Percentiles rank a stretch among this genome's conserved stretches.
Evolutionary conservation across 2,113 vertebrate species (phyloP).

Genomic region (Physeter macrocephalus): DNA sequence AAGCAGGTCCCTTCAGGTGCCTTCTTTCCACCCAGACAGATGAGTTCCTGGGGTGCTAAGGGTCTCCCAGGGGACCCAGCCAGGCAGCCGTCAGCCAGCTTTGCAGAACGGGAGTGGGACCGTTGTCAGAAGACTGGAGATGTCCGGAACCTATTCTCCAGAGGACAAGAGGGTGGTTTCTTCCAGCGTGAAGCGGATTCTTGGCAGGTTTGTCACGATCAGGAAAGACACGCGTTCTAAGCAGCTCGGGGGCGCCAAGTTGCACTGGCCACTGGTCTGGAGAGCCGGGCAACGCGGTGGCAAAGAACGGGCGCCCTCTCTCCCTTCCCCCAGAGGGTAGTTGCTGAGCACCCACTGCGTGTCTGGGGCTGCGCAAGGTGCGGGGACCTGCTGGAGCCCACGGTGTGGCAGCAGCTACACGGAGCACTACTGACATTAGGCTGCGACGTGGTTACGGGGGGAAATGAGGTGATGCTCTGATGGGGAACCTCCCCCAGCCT

Average conservation of each 20-base stretch:
- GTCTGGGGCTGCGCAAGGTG: not conserved
- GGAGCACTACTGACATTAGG: not conserved
- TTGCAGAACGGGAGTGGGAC: not conserved
- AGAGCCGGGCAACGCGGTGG: too few species aligned
- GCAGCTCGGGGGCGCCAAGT: fast-evolving
- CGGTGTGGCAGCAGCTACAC: not conserved
- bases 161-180: not conserved
- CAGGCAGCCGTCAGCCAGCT: not conserved
- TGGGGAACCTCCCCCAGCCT: not conserved
- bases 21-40: not conserved
- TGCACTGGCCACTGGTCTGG: too few species aligned
- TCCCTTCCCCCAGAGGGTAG: not conserved
- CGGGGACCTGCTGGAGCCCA: too few species aligned
- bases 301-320: too few species aligned
- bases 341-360: not conserved
- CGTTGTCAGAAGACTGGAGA: not conserved
- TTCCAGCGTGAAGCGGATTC: not conserved
- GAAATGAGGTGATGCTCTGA: fast-evolving
- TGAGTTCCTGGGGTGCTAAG: not conserved
- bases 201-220: not conserved
- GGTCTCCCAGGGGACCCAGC: not conserved
- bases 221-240: not conserved
- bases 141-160: not conserved
- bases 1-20: too few species aligned
- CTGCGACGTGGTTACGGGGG: not conserved